phyloP scores from a whole-genome alignment of 1,140 invertebrate species.

The Philopotamus ludificatus region DNA sequence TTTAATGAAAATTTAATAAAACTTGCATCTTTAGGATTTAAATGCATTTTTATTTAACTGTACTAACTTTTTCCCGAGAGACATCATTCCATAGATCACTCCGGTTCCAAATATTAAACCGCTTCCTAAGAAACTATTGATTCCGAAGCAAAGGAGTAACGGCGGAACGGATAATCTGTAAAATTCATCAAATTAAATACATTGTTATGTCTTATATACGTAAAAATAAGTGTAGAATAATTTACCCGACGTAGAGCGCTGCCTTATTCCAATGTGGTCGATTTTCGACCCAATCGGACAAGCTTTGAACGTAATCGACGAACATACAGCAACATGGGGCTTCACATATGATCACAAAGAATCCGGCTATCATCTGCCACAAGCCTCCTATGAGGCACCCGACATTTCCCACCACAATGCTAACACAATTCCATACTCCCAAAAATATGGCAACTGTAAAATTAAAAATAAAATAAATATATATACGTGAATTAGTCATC shows the following conservation, averaged over 20 bases:
- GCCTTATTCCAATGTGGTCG: constrained; percentile 90
- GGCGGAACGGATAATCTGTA: constrained; percentile 73
- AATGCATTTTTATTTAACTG: background rate
- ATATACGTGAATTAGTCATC: background rate
- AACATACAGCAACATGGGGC: constrained; percentile 94
- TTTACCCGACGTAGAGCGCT: constrained; percentile 81
- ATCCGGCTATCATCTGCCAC: constrained; percentile 86
- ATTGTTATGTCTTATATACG: background rate
- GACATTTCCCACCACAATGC: constrained; percentile 66
- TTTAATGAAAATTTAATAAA: background rate
- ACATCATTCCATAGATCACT: constrained; percentile 90
- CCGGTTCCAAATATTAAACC: constrained; percentile 87
- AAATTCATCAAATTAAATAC: background rate
- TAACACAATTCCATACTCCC: constrained; percentile 75
- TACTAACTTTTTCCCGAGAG: constrained; percentile 87
- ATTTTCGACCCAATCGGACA: constrained; percentile 78
- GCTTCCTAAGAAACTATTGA: constrained; percentile 80
- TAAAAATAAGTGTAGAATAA: constrained; percentile 40
- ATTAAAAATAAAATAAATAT: background rate
- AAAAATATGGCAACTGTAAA: constrained; percentile 82
- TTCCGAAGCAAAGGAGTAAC: constrained; percentile 73
- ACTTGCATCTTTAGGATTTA: background rate
- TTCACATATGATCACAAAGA: constrained; percentile 82
- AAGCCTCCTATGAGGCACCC: constrained; percentile 78
- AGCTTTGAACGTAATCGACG: constrained; percentile 84